These are phyloP conservation scores for Anastrepha obliqua DNA, from an alignment of 1,140 invertebrate species.

Conservation along the genomic window DNA sequence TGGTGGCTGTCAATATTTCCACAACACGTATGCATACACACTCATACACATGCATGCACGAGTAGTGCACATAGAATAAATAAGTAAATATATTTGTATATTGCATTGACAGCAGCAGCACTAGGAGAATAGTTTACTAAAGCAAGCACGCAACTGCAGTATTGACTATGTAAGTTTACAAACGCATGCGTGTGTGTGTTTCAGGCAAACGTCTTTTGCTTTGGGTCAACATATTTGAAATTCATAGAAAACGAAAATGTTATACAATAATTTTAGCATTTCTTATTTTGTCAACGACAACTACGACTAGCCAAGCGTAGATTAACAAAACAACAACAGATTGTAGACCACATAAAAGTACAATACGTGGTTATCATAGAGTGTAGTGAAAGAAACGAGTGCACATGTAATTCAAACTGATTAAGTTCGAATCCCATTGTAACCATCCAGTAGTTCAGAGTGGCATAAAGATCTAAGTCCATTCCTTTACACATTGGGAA, in stretches of 20 bases:
- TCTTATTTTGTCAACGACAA: background rate
- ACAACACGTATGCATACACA: background rate
- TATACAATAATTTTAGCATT: constrained; percentile 41
- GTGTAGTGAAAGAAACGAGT: too few relatives aligned
- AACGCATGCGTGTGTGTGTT: background rate
- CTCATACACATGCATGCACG: background rate
- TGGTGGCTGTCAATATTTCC: constrained; percentile 2
- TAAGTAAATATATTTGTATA: background rate
- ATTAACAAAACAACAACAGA: too few relatives aligned
- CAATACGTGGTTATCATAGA: too few relatives aligned
- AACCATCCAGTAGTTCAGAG: too few relatives aligned
- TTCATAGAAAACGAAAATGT: constrained; percentile 56
- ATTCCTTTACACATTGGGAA: too few relatives aligned
- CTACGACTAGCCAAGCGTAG: background rate
- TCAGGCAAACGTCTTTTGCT: background rate
- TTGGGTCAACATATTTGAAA: constrained; percentile 53
- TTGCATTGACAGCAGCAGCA: constrained; percentile 12
- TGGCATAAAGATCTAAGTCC: too few relatives aligned
- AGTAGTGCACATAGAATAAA: background rate
- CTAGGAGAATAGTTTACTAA: background rate
- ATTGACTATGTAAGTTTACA: background rate
- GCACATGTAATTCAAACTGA: too few relatives aligned
- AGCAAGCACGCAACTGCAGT: background rate
- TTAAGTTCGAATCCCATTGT: too few relatives aligned
- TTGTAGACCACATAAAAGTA: too few relatives aligned